phyloP scores from a whole-genome alignment of 1,140 invertebrate species.

The Euwallacea similis region DNA sequence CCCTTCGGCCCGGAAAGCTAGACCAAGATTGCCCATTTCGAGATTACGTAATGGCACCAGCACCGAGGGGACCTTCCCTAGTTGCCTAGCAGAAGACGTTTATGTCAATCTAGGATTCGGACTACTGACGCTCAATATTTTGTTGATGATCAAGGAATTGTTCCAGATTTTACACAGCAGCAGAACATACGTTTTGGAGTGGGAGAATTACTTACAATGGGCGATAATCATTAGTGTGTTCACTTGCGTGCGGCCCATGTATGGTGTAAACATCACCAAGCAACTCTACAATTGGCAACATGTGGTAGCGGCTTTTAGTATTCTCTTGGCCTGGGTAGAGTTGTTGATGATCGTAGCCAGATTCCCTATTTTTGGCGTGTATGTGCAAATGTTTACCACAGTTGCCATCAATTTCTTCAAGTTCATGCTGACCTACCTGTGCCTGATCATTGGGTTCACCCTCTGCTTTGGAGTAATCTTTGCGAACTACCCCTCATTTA shows the following conservation, averaged over 20 bases:
- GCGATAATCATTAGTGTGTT: conserved; percentile 71
- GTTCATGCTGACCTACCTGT: conserved; percentile 78
- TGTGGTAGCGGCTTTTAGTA: conserved; percentile 75
- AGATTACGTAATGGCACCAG: background rate
- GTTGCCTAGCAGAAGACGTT: conserved; percentile 55
- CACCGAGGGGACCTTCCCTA: background rate
- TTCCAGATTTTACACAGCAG: conserved; percentile 72
- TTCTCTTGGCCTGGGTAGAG: conserved; percentile 77
- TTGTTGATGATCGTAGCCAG: conserved; percentile 81
- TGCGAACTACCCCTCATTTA: conserved; percentile 72
- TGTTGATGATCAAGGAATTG: conserved; percentile 69
- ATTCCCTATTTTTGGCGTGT: conserved; percentile 82
- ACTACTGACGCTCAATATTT: conserved; percentile 63
- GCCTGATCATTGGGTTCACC: conserved; percentile 76
- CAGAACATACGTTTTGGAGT: conserved; percentile 70
- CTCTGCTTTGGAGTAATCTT: conserved; percentile 78
- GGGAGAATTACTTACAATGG: conserved; percentile 85
- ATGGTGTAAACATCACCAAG: conserved; percentile 49
- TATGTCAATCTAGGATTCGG: conserved; percentile 58
- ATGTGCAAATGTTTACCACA: conserved; percentile 84
- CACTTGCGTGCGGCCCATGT: conserved; percentile 59
- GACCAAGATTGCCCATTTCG: conserved; percentile 3
- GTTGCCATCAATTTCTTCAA: conserved; percentile 82
- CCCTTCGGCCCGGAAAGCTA: conserved; percentile 26
- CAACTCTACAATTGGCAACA: conserved; percentile 68